Conservation (phyloP, 2,113 vertebrate species). For the Guaruba guarouba region DNA sequence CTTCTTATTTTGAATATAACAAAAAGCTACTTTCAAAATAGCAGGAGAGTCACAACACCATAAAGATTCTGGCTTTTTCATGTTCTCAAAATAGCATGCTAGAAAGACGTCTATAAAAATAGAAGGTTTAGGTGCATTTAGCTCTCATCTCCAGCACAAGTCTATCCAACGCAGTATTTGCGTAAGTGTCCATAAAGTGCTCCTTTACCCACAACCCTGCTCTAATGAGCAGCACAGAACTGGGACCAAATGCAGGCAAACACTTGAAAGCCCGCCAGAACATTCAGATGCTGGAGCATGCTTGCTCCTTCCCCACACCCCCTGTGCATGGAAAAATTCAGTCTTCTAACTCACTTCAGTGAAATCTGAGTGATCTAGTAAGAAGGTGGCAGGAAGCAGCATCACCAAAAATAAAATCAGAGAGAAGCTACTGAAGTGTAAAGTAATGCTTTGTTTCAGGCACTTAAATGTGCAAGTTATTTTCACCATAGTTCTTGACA, state of each 20-base stretch:
- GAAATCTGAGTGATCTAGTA: neutral
- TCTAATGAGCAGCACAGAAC: neutral
- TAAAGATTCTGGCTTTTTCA: slow-evolving; percentile 5
- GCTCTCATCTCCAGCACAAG: neutral
- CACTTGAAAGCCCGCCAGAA: neutral
- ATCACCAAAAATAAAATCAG: slow-evolving; percentile 10
- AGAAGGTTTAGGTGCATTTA: slow-evolving; percentile 18
- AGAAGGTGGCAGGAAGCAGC: neutral
- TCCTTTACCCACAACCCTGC: neutral
- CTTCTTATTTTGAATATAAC: neutral
- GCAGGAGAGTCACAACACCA: neutral
- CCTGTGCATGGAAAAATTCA: neutral
- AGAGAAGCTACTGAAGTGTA: neutral
- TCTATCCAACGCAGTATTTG: neutral
- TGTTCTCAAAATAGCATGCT: slow-evolving; percentile 29
- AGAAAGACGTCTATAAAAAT: neutral
- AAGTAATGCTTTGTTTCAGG: neutral
- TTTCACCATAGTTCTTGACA: neutral
- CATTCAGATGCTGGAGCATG: neutral
- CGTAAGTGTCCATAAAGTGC: neutral
- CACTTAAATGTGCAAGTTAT: neutral
- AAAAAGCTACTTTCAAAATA: neutral
- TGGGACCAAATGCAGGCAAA: neutral
- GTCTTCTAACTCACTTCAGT: neutral
- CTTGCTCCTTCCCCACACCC: neutral